These are phyloP conservation scores for Archips xylosteana DNA, from an alignment of 2,888 invertebrate genomes.

Conservation along the genomic window DNA sequence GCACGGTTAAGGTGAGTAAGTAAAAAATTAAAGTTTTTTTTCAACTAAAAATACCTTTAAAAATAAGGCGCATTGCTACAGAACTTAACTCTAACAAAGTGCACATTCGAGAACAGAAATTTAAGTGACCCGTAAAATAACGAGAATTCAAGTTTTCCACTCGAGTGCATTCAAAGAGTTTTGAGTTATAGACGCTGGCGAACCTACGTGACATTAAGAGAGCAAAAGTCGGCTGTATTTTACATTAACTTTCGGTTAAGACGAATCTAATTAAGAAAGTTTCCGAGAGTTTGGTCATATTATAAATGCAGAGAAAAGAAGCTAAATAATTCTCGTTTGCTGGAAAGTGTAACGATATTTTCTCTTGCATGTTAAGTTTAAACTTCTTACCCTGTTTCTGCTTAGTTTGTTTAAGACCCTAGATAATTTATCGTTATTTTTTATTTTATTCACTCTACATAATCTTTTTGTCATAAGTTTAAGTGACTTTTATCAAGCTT, in stretches of 20 bases:
- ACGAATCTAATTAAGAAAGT: constrained; percentile 73
- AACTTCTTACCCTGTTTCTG: constrained; percentile 13
- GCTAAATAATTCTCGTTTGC: constrained; percentile 61
- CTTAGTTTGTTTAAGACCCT: constrained; percentile 24
- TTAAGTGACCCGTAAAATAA: constrained; percentile 49
- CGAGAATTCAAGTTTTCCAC: constrained; percentile 58
- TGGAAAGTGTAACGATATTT: constrained; percentile 58
- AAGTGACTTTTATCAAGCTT: constrained; percentile 30
- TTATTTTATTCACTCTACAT: constrained; percentile 19
- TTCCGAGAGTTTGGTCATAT: constrained; percentile 68
- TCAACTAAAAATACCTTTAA: neutral
- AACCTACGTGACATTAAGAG: constrained; percentile 70
- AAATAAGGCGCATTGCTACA: neutral
- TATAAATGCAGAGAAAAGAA: constrained; percentile 73
- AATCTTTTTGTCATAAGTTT: constrained; percentile 22
- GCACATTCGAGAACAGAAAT: constrained; percentile 41
- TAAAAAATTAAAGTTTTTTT: neutral
- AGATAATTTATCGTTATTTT: neutral
- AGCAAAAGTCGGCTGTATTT: constrained; percentile 68
- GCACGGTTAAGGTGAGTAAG: no score
- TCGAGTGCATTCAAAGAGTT: constrained; percentile 57
- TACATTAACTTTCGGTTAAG: constrained; percentile 73
- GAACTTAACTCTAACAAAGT: constrained; percentile 27
- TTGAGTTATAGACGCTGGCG: constrained; percentile 60
- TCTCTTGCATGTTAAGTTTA: constrained; percentile 55